These are phyloP conservation scores for Drosophila sturtevanti DNA, from an alignment of 1,140 invertebrate genomes.

Conservation along the genomic window DNA sequence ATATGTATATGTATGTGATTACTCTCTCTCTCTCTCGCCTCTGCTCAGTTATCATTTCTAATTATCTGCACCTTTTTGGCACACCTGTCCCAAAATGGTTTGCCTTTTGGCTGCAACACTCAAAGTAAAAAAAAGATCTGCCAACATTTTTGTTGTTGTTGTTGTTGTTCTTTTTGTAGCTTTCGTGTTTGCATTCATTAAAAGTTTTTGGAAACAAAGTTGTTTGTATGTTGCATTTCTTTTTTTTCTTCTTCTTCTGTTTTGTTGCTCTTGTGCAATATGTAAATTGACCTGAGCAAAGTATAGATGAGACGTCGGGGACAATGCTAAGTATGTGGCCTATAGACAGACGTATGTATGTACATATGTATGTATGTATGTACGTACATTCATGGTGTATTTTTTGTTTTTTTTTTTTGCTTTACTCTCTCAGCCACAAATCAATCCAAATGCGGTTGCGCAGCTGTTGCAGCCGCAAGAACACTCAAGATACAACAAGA, in stretches of 20 bases:
- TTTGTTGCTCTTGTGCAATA: conserved; percentile 31
- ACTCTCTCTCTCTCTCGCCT: too few relatives aligned
- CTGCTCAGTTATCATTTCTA: background rate
- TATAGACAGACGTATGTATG: conserved; percentile 5
- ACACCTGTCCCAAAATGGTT: background rate
- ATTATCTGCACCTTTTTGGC: background rate
- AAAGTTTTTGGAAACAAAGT: conserved; percentile 36
- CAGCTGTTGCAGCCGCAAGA: conserved; percentile 63
- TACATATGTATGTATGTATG: background rate
- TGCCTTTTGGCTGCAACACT: background rate
- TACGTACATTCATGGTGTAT: too few relatives aligned
- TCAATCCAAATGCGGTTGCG: conserved; percentile 82
- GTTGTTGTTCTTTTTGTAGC: conserved; percentile 4
- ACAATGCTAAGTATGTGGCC: background rate
- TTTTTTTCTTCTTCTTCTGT: background rate
- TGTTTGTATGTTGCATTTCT: background rate
- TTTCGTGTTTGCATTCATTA: conserved; percentile 59
- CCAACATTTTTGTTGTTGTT: background rate
- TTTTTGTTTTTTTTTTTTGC: conserved; percentile 18
- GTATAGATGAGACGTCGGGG: background rate
- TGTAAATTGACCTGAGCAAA: conserved; percentile 29
- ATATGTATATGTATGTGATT: too few relatives aligned
- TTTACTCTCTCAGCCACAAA: conserved; percentile 68
- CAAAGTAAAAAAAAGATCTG: background rate
- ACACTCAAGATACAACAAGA: conserved; percentile 20